A percentile compares a stretch with the other conserved stretches of the same genome.
phyloP scores from a whole-genome alignment of 2,797 vertebrate species.

The Eidolon dupreanum region DNA sequence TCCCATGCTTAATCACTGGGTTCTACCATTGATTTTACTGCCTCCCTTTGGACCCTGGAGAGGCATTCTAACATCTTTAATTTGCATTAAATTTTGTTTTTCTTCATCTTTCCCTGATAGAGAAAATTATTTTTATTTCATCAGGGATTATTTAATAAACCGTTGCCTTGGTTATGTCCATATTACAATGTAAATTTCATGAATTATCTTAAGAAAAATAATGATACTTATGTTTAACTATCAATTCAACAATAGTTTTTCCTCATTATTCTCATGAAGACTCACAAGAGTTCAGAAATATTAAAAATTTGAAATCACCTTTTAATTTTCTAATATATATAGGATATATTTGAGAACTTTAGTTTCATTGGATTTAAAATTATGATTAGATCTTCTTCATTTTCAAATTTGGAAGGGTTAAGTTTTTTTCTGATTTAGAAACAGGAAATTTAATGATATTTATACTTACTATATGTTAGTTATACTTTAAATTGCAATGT shows the following conservation, averaged over 20 bases:
- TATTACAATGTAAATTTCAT: neutral
- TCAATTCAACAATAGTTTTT: neutral
- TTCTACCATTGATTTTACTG: neutral
- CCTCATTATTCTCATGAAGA: neutral
- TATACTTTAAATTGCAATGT: neutral
- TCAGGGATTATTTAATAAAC: neutral
- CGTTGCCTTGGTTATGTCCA: neutral
- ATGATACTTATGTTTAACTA: neutral
- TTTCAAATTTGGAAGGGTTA: neutral
- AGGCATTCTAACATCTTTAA: neutral
- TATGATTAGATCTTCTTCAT: neutral
- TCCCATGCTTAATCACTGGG: neutral
- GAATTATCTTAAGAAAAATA: neutral
- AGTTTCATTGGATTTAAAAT: neutral
- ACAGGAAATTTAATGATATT: neutral
- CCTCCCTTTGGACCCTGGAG: neutral
- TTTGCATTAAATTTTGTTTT: neutral
- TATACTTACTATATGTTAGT: neutral
- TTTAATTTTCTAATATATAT: conserved; percentile 18
- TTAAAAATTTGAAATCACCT: neutral
- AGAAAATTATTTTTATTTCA: neutral
- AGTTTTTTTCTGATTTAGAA: neutral
- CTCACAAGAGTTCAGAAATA: neutral
- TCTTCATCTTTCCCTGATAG: neutral
- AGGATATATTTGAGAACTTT: neutral